Evolutionary conservation across 2,113 vertebrate species (phyloP).

Genomic region (Phylloscopus trochilus): DNA sequence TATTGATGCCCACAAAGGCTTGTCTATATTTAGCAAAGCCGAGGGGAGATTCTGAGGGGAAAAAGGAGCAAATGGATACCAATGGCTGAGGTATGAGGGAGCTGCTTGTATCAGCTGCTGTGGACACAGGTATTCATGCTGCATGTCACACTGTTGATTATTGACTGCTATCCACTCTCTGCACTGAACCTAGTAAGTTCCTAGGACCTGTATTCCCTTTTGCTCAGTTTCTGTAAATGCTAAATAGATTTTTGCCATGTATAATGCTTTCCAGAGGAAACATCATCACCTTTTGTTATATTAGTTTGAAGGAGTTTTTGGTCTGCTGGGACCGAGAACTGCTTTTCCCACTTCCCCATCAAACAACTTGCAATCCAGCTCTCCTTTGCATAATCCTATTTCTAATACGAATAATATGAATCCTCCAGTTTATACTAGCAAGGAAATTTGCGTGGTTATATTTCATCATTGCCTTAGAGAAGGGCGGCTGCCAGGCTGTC

Average conservation of each 20-base stretch:
- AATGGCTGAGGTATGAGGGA: not conserved
- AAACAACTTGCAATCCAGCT: constrained; percentile 10
- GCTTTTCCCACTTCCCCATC: not conserved
- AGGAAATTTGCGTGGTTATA: constrained; percentile 2
- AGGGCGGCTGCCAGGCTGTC: not conserved
- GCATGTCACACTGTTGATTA: not conserved
- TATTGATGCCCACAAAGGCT: not conserved
- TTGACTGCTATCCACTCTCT: not conserved
- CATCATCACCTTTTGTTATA: constrained; percentile 3
- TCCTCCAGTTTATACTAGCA: constrained; percentile 17
- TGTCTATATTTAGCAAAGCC: not conserved
- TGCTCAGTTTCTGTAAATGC: constrained; percentile 10
- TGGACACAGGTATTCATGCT: not conserved
- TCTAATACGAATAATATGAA: constrained; percentile 16
- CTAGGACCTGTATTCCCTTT: constrained; percentile 8
- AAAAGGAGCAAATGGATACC: not conserved
- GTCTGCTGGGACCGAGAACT: constrained; percentile 11
- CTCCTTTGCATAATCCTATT: constrained; percentile 43
- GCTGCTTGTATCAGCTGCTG: not conserved
- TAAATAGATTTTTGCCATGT: constrained; percentile 30
- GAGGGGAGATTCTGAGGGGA: not conserved
- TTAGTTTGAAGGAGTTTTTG: constrained; percentile 4
- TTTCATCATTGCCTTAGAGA: constrained; percentile 31
- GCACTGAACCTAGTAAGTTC: not conserved
- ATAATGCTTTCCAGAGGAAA: constrained; percentile 29